Conservation (phyloP, 2,797 vertebrate species). For the Rhinogobio ventralis region DNA sequence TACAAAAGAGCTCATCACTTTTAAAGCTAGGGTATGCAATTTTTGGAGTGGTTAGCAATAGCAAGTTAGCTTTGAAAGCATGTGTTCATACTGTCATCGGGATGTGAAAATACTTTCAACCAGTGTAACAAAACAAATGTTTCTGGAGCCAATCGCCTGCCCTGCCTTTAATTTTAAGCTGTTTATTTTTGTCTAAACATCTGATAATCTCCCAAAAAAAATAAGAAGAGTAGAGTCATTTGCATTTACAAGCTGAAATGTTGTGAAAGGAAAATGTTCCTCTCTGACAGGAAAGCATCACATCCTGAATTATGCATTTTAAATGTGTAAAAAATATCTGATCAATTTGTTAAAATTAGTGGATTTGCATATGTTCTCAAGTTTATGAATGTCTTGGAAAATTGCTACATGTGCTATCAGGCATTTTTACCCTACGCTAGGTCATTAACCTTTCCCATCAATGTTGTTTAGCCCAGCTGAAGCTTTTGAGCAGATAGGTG, state of each 20-base stretch:
- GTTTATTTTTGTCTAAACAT: background rate
- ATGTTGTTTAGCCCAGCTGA: constrained; percentile 13
- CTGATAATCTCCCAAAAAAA: background rate
- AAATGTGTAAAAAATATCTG: background rate
- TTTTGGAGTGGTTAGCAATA: no score
- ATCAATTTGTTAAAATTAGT: background rate
- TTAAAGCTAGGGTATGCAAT: no score
- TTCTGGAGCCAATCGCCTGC: no score
- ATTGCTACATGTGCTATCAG: background rate
- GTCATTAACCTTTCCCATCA: constrained; percentile 7
- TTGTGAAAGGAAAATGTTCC: background rate
- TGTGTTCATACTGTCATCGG: background rate
- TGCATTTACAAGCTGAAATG: background rate
- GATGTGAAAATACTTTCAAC: no score
- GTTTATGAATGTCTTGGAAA: background rate
- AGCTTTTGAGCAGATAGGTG: constrained; percentile 2
- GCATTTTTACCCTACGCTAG: background rate
- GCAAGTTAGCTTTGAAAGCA: background rate
- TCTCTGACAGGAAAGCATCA: background rate
- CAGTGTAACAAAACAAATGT: no score
- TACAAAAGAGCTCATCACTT: background rate
- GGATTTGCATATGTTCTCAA: background rate
- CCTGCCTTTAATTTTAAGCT: background rate
- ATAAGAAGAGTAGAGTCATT: background rate
- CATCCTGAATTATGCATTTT: background rate